Conservation (phyloP, 1,140 invertebrate genomes). For the Mya arenaria region DNA sequence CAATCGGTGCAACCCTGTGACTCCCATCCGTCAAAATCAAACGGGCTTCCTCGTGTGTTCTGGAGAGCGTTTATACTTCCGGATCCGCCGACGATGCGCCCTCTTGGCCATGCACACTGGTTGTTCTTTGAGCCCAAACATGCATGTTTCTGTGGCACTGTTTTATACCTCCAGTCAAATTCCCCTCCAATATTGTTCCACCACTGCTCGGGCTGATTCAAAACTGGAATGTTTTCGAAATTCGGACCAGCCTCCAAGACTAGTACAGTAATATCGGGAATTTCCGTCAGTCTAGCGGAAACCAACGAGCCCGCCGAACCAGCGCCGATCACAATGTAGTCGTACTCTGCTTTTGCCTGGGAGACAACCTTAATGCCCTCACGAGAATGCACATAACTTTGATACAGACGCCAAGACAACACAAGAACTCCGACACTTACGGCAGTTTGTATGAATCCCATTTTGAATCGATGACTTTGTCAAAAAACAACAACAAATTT, state of each 20-base stretch:
- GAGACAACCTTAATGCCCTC: too few species aligned
- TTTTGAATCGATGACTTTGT: too few species aligned
- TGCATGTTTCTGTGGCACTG: conserved; percentile 89
- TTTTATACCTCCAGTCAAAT: conserved; percentile 95
- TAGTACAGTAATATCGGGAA: conserved; percentile 87
- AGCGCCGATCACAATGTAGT: conserved; percentile 31
- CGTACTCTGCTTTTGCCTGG: too few species aligned
- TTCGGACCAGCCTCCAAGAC: conserved; percentile 94
- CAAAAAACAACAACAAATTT: too few species aligned
- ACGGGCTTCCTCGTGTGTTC: conserved; percentile 93
- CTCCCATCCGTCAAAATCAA: conserved; percentile 97
- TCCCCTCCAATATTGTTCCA: too few species aligned
- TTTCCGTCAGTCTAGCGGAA: conserved; percentile 93
- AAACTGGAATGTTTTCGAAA: too few species aligned
- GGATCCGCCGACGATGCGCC: conserved; percentile 86
- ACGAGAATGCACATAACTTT: too few species aligned
- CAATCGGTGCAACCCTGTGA: too few species aligned
- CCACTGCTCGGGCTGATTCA: too few species aligned
- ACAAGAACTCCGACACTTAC: too few species aligned
- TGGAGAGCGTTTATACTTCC: conserved; percentile 97
- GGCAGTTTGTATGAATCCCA: too few species aligned
- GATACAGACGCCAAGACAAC: too few species aligned
- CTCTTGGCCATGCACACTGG: conserved; percentile 73
- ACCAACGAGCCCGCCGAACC: conserved; percentile 91
- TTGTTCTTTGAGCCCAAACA: conserved; percentile 87